These are phyloP conservation scores for Cherax destructor DNA, from an alignment of 1,140 invertebrate species.

Conservation along the genomic window DNA sequence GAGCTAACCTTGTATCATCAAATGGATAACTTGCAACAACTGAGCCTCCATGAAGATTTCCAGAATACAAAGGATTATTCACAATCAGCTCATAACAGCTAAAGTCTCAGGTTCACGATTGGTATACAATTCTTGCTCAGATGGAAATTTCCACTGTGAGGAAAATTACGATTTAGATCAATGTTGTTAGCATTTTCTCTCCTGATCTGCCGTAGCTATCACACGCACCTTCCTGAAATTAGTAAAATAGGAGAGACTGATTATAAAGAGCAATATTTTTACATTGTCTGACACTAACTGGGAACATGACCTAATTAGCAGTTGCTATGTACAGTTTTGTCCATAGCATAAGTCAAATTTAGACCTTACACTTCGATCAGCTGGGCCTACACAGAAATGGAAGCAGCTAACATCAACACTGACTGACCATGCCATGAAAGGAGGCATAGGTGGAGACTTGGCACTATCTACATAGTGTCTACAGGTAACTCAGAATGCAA, in stretches of 20 bases:
- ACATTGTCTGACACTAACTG: neutral
- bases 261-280: neutral
- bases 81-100: slow-evolving; percentile 92
- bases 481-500: too few relatives aligned
- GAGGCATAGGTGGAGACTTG: too few relatives aligned
- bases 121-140: slow-evolving; percentile 33
- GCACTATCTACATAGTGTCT: too few relatives aligned
- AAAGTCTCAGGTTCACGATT: slow-evolving; percentile 91
- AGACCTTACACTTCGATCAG: too few relatives aligned
- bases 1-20: slow-evolving; percentile 83
- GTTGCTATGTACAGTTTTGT: too few relatives aligned
- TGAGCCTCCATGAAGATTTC: slow-evolving; percentile 93
- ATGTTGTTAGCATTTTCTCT: slow-evolving; percentile 86
- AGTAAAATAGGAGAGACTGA: neutral
- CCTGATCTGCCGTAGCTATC: slow-evolving; percentile 82
- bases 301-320: neutral
- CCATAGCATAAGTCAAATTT: too few relatives aligned
- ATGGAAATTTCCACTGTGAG: slow-evolving; percentile 54
- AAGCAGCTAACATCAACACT: too few relatives aligned
- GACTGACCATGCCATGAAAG: too few relatives aligned
- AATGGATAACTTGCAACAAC: slow-evolving; percentile 94
- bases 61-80: slow-evolving; percentile 91
- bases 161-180: slow-evolving; percentile 93
- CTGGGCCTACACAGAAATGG: too few relatives aligned
- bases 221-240: slow-evolving; percentile 86